Evolutionary conservation across 2,113 vertebrate species (phyloP).

Genomic region (Irena cyanogastra): DNA sequence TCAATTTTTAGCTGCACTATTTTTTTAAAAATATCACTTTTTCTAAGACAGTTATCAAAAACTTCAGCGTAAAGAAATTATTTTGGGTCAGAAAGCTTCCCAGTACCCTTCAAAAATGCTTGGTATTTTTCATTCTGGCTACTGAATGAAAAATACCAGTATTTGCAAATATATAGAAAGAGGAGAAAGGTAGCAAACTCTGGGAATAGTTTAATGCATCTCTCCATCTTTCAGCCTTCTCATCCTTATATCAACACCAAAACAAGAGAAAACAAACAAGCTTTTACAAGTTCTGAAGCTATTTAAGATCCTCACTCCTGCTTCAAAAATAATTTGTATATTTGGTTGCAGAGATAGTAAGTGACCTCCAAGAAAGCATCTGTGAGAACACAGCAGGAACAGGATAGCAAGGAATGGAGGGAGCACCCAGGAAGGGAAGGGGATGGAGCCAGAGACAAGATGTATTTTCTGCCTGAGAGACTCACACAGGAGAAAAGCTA

Average conservation of each 20-base stretch:
- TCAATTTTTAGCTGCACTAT: not conserved
- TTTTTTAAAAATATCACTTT: not conserved
- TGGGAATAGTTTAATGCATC: not conserved
- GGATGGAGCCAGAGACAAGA: not conserved
- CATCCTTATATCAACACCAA: not conserved
- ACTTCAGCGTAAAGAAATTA: not conserved
- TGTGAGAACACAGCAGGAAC: not conserved
- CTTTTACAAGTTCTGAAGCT: not conserved
- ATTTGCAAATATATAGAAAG: not conserved
- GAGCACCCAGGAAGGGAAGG: not conserved
- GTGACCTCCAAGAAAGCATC: not conserved
- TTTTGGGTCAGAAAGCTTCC: not conserved
- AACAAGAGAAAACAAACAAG: not conserved
- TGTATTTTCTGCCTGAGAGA: accelerated
- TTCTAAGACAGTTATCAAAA: not conserved
- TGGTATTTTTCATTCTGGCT: not conserved
- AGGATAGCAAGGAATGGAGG: accelerated
- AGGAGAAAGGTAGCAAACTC: not conserved
- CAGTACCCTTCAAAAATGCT: not conserved
- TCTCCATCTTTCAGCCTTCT: not conserved
- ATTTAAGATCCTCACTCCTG: accelerated
- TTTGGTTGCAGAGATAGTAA: not conserved
- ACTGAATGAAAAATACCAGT: not conserved
- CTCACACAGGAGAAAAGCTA: accelerated
- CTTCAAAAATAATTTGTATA: not conserved